phyloP scores from a whole-genome alignment of 2,888 invertebrate genomes.

The Orchesella flavescens region DNA sequence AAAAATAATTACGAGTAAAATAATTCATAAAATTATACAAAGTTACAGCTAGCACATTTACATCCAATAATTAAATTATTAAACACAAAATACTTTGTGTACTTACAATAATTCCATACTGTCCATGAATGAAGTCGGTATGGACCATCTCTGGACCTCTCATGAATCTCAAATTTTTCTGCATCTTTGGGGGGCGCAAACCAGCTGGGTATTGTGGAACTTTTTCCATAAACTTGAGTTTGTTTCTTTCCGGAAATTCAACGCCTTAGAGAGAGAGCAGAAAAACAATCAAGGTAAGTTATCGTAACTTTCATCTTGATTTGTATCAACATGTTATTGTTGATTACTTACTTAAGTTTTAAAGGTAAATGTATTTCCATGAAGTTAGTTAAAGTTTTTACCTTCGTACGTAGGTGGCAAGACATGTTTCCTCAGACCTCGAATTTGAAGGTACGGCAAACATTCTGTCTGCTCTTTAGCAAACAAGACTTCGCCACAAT shows the following conservation, averaged over 20 bases:
- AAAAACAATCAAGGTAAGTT: not conserved
- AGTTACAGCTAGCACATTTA: no score
- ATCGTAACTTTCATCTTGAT: no score
- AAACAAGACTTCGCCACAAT: not conserved
- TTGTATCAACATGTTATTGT: conserved; percentile 44
- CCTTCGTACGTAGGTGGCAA: conserved; percentile 82
- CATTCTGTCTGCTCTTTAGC: not conserved
- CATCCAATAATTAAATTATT: no score
- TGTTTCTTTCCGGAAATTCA: conserved; percentile 83
- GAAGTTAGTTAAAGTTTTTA: no score
- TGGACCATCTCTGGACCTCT: conserved; percentile 92
- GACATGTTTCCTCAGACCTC: conserved; percentile 82
- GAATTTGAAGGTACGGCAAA: conserved; percentile 72
- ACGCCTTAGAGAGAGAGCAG: conserved; percentile 77
- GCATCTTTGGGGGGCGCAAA: conserved; percentile 87
- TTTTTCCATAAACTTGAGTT: conserved; percentile 82
- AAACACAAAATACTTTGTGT: not conserved
- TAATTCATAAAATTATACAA: not conserved
- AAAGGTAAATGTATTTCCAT: no score
- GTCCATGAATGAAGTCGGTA: conserved; percentile 88
- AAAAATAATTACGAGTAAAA: conserved; percentile 37
- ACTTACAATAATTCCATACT: conserved; percentile 93
- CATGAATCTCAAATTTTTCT: conserved; percentile 87
- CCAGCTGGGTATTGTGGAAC: conserved; percentile 82
- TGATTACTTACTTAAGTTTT: no score